Conservation (phyloP, 2,113 vertebrate genomes). For the Hyaena hyaena region DNA sequence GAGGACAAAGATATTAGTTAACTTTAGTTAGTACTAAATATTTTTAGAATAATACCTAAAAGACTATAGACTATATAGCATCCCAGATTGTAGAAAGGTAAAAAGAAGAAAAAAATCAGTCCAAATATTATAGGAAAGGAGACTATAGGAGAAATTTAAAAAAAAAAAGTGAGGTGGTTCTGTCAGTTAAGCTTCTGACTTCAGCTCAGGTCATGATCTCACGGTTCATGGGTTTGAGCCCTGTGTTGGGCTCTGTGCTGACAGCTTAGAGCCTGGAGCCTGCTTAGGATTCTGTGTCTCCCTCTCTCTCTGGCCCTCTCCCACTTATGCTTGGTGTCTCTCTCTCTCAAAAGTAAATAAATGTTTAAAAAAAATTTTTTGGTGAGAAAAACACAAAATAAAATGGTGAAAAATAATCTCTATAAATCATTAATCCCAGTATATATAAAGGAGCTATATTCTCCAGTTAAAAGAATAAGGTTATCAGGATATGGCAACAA, state of each 20-base stretch:
- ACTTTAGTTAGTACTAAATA: background rate
- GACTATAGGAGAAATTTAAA: background rate
- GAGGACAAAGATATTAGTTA: background rate
- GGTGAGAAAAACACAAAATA: background rate
- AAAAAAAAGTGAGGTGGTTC: background rate
- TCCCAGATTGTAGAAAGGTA: background rate
- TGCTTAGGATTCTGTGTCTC: no score
- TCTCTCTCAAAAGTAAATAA: no score
- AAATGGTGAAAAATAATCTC: background rate
- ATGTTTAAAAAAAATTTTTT: no score
- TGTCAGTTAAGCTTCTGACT: no score
- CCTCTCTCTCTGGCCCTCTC: no score
- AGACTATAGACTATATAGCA: background rate
- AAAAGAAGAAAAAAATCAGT: background rate
- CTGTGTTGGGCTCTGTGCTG: no score
- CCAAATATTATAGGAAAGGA: background rate
- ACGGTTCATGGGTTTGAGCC: no score
- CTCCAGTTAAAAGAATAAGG: background rate
- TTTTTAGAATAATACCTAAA: background rate
- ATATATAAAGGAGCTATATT: background rate
- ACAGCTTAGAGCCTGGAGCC: no score
- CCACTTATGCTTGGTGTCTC: no score
- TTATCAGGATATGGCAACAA: background rate
- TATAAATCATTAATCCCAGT: background rate
- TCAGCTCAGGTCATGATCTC: no score